These are phyloP conservation scores for Paramacrobiotus metropolitanus DNA, from an alignment of 1,140 invertebrate genomes.

Conservation along the genomic window DNA sequence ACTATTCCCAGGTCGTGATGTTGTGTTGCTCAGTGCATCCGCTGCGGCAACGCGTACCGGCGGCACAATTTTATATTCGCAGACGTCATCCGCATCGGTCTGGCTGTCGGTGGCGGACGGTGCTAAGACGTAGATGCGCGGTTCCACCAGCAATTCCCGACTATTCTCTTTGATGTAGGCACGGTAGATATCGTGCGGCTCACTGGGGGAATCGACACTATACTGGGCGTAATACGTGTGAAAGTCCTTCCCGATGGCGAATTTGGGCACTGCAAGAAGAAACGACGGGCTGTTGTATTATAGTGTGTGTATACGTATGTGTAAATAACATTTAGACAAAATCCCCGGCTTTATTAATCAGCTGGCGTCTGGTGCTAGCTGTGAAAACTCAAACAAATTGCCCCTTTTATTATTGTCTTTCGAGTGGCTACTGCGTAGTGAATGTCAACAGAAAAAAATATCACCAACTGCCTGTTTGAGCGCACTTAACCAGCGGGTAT, in stretches of 20 bases:
- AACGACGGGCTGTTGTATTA: too few species aligned
- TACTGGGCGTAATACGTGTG: not conserved
- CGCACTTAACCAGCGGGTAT: too few species aligned
- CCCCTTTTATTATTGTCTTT: too few species aligned
- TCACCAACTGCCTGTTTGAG: too few species aligned
- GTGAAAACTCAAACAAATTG: too few species aligned
- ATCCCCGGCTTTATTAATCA: too few species aligned
- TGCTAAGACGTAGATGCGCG: not conserved
- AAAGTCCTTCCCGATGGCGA: not conserved
- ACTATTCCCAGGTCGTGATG: not conserved
- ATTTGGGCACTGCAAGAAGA: not conserved
- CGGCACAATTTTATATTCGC: not conserved
- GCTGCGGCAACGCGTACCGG: not conserved
- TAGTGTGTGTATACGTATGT: too few species aligned
- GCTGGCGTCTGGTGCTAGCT: too few species aligned
- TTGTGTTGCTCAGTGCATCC: not conserved
- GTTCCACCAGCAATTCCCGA: not conserved
- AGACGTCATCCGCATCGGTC: not conserved
- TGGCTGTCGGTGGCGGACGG: not conserved
- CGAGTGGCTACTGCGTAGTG: too few species aligned
- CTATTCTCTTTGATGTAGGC: not conserved
- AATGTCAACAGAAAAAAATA: too few species aligned
- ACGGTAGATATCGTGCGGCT: not conserved
- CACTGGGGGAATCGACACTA: not conserved
- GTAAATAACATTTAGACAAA: too few species aligned